Base-by-base conservation (phyloP, 2,888 invertebrate genomes). In the Polydrusus tereticollis region DNA sequence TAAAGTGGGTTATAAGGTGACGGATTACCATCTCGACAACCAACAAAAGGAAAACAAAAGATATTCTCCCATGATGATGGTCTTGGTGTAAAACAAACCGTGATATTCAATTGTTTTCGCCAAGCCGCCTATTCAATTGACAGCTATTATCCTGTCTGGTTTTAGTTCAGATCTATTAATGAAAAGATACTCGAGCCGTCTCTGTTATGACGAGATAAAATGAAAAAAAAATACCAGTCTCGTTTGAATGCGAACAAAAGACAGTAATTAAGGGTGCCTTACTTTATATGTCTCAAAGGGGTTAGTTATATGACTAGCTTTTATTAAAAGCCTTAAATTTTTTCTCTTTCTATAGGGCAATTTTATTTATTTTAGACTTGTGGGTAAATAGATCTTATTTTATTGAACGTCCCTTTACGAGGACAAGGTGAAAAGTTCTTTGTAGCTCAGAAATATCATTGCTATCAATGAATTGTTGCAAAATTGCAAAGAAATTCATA, bases 91-190 rank as follows among this genome's bases (percentile, higher is more conserved):
- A 23, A 60, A 60, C 41, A 60, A 29, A 41, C 60, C 41, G 41
- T 20, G 7, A 41, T 36, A 18, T 43, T 60, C 60, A 43, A 62
- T 62, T 62, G 62, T 62, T 62, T 43, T 43, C 43, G 33, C 62
- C 45, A 23, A 29, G 47, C 45, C 45, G 43, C 41, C 23, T 20
- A 62, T 62, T 45, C 62, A 62, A 62, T 62, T 62, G 62, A 62
- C 62, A 62, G 62, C 47, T 45, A 62, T 62, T 62, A 62, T 62
- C 45, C 62, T 62, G 26, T 43, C 62, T 45, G 23, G 23, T 18
- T 62, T 41, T 26, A 43, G 43, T 45, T 43, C 23, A 62, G 21
- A 23, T 26, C 45, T 45, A 43, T 26, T 62, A 62, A 43, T 62
- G 43, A 62, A 62, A 62, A 62, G 43, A 41, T 26, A 62, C 58